Conservation (phyloP, 92 coral and sea anemone genomes). For the Porites evermanni region DNA sequence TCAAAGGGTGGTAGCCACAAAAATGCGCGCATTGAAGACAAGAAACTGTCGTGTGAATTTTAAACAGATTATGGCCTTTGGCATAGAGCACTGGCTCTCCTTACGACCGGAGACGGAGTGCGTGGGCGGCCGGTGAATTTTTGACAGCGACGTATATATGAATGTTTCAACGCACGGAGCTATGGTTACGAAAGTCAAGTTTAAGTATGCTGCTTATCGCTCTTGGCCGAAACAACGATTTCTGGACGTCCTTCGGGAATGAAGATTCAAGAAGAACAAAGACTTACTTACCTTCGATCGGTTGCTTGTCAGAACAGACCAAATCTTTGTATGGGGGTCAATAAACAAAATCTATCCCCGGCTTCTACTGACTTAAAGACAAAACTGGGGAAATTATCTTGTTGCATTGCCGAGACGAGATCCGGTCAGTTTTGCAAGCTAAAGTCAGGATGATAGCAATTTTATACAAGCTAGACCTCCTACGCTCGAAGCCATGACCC, state of each 20-base stretch:
- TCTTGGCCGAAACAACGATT: not conserved
- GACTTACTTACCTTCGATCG: constrained; percentile 14
- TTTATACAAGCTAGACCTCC: not conserved
- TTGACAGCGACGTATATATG: not conserved
- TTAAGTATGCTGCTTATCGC: not conserved
- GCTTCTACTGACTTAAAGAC: not conserved
- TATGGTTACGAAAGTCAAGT: not conserved
- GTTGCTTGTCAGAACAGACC: not conserved
- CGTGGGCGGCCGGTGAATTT: constrained; percentile 1
- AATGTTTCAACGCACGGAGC: constrained; percentile 6
- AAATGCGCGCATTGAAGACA: not conserved
- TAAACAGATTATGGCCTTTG: not conserved
- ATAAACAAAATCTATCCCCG: not conserved
- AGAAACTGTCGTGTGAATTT: not conserved
- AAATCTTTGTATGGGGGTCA: not conserved
- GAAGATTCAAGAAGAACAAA: not conserved
- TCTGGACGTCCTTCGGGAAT: no score
- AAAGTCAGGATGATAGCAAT: not conserved
- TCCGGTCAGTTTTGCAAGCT: constrained; percentile 1
- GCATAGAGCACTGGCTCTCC: no score
- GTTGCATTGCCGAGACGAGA: not conserved
- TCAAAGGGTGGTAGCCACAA: not conserved
- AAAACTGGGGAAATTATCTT: not conserved
- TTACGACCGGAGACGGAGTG: not conserved
- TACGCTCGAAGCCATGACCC: not conserved